phyloP scores from a whole-genome alignment of 2,113 vertebrate species.

The Prionailurus viverrinus region DNA sequence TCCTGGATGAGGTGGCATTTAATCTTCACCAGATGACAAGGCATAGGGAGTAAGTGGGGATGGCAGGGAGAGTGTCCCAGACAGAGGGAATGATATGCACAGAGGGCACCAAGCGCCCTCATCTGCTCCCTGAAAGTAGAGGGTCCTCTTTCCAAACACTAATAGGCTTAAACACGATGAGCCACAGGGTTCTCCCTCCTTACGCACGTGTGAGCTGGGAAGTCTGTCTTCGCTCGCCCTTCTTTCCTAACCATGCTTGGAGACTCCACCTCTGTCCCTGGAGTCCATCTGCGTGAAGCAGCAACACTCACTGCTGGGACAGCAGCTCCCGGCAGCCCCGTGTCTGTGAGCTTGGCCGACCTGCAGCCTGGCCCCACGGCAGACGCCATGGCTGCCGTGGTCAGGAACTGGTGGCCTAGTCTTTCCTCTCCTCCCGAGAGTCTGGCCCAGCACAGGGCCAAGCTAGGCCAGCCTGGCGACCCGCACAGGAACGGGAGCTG shows the following conservation, averaged over 20 bases:
- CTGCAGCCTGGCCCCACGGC: slow-evolving; percentile 80
- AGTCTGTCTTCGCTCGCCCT: neutral
- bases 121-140: neutral
- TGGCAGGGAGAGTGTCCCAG: neutral
- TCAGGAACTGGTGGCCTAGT: slow-evolving; percentile 78
- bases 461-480: slow-evolving; percentile 81
- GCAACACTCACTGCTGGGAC: slow-evolving; percentile 84
- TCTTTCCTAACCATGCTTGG: slow-evolving; percentile 74
- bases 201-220: neutral
- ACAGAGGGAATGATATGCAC: neutral
- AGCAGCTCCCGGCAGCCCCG: slow-evolving; percentile 84
- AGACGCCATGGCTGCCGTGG: slow-evolving; percentile 82
- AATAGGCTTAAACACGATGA: neutral
- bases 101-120: neutral
- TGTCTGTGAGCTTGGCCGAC: slow-evolving; percentile 83
- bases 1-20: neutral
- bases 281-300: slow-evolving; percentile 84
- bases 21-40: neutral
- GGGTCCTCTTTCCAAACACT: slow-evolving; percentile 20
- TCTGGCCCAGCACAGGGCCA: slow-evolving; percentile 78
- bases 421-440: slow-evolving; percentile 72
- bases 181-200: neutral
- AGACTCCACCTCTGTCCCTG: slow-evolving; percentile 77
- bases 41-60: neutral
- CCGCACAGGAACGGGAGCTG: slow-evolving; percentile 74